Evolutionary conservation across 2,888 invertebrate genomes (phyloP), one percentile per base, ranked within the genome.

Genomic region (Agriopis aurantiaria): DNA sequence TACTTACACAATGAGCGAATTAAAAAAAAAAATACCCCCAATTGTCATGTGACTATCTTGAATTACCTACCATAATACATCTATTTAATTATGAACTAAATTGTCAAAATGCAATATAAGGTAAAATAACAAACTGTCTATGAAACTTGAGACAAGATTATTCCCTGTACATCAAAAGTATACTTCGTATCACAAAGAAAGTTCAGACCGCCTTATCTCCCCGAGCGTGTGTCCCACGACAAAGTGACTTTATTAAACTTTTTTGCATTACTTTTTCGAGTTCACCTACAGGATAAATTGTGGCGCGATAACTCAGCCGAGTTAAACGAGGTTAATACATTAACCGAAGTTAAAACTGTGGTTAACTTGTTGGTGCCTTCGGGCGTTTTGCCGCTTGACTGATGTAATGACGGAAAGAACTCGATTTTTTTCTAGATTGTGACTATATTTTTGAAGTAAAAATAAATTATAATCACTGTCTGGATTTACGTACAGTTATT

Each of bases 311-410:
- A 92, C 84, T 92, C 88, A 17, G 70, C 55, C 17, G 85, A 72
- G 79, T 82, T 88, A 88, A 91, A 89, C 88, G 90, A 91, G 91
- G 89, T 88, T 91, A 89, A 92, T 90, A 91, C 90, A 89, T 92
- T 91, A 90, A 88, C 88, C 74, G 74, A 85, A 88, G 90, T 88
- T 91, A 89, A 88, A 88, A 82, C 87, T 84, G 79, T 33, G 78
- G 70, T 63, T 71, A 70, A 71, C 66, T 70, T 63, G 66, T 66
- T 74, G 74, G 73, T 81, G 83, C 84, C 87, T 78, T 68, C 80
- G 79, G 82, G 86, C 81, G 76, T 66, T 76, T 72, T 55, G 70
- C 48, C 72, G 73, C 70, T 77, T 85, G 85, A 86, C 81, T 79
- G 81, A 82, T 78, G 66, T 70, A 75, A 82, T 79, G 81, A 77